Evolutionary conservation across 2,113 vertebrate species (phyloP).

Genomic region (Pithys albifrons): DNA sequence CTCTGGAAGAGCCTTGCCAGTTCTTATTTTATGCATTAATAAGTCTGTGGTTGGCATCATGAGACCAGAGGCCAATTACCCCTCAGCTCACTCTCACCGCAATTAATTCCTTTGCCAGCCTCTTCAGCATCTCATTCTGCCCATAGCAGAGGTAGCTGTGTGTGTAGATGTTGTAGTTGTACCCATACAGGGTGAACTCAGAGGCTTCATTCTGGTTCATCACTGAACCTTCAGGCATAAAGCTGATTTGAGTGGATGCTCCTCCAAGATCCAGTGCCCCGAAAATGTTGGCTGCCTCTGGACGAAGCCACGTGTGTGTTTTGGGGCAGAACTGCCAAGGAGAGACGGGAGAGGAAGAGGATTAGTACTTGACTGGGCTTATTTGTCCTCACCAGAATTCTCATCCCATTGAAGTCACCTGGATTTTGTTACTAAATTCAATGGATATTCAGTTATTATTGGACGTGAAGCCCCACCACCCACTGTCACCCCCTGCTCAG

Average conservation of each 20-base stretch:
- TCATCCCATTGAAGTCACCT: background rate
- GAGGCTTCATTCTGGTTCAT: background rate
- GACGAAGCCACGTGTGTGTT: constrained; percentile 63
- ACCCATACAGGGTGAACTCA: constrained; percentile 69
- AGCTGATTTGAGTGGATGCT: constrained; percentile 81
- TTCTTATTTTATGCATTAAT: background rate
- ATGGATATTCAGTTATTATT: background rate
- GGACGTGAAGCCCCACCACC: accelerated
- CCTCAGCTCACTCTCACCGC: constrained; percentile 41
- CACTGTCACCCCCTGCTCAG: background rate
- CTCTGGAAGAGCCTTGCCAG: background rate
- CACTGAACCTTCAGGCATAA: constrained; percentile 32
- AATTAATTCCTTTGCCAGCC: constrained; percentile 60
- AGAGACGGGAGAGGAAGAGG: background rate
- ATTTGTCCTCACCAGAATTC: background rate
- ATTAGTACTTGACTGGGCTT: background rate
- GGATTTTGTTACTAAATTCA: background rate
- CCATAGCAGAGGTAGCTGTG: constrained; percentile 83
- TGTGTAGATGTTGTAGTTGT: constrained; percentile 75
- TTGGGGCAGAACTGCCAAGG: constrained; percentile 71
- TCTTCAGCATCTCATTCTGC: constrained; percentile 71
- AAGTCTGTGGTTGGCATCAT: background rate
- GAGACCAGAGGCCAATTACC: background rate
- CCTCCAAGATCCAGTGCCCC: constrained; percentile 81
- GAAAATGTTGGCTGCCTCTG: constrained; percentile 40